These are phyloP conservation scores for Agapornis roseicollis DNA, from an alignment of 2,113 vertebrate genomes.

Conservation along the genomic window DNA sequence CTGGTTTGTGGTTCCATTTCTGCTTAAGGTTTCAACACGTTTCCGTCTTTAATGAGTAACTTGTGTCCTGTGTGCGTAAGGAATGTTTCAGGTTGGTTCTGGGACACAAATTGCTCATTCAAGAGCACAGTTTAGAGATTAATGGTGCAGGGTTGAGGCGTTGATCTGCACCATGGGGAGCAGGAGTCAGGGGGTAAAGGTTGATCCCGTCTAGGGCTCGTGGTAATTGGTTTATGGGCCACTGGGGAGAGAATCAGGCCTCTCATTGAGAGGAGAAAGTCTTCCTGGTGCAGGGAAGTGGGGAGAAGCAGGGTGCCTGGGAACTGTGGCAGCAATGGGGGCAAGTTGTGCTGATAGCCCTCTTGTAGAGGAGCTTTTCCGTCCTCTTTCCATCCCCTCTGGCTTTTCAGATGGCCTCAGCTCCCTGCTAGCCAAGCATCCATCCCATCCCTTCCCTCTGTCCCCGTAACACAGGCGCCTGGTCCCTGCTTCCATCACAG, in stretches of 20 bases:
- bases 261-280: not conserved
- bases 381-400: not conserved
- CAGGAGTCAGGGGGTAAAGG: not conserved
- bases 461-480: accelerated
- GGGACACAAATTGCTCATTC: slow-evolving; percentile 56
- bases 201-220: not conserved
- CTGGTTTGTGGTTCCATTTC: not conserved
- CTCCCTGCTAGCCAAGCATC: not conserved
- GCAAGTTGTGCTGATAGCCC: not conserved
- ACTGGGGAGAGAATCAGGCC: not conserved
- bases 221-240: slow-evolving; percentile 17
- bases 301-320: not conserved
- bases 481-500: not conserved
- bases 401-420: not conserved
- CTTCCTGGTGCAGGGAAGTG: not conserved
- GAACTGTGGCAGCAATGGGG: accelerated
- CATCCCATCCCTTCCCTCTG: not conserved
- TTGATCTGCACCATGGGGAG: not conserved
- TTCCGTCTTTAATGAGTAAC: slow-evolving; percentile 44
- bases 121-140: slow-evolving; percentile 76
- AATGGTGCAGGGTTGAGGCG: slow-evolving; percentile 55
- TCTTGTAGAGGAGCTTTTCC: not conserved
- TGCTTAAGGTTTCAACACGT: not conserved
- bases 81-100: slow-evolving; percentile 14
- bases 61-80: not conserved